Percentiles rank a stretch among this genome's conserved stretches.
phyloP scores from a whole-genome alignment of 1,140 invertebrate species.

The Zaprionus taronus region DNA sequence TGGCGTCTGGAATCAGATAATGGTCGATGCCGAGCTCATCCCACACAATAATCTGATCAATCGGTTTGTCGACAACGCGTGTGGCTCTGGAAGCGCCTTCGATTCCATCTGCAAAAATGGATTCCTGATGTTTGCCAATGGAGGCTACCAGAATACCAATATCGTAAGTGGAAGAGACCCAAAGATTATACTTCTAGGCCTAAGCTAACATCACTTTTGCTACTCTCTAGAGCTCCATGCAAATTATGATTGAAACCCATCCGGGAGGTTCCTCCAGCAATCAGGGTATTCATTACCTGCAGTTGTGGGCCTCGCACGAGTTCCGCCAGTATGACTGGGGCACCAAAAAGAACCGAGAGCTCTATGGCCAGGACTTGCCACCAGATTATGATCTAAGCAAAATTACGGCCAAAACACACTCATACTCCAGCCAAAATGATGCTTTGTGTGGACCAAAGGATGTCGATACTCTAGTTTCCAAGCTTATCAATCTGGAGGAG shows the following conservation, averaged over 20 bases:
- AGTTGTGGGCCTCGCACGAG: constrained; percentile 71
- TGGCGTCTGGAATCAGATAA: constrained; percentile 63
- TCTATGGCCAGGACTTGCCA: constrained; percentile 84
- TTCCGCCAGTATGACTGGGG: constrained; percentile 85
- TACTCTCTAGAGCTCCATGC: constrained; percentile 78
- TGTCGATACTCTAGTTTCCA: constrained; percentile 83
- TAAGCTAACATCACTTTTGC: neutral
- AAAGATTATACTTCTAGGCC: neutral
- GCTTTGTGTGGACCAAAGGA: constrained; percentile 86
- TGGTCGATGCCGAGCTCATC: constrained; percentile 64
- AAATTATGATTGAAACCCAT: constrained; percentile 83
- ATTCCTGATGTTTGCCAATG: constrained; percentile 68
- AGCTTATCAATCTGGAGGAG: constrained; percentile 49
- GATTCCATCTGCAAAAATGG: constrained; percentile 59
- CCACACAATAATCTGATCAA: constrained; percentile 66
- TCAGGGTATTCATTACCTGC: constrained; percentile 85
- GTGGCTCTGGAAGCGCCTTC: constrained; percentile 28
- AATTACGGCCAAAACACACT: constrained; percentile 87
- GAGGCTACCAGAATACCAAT: constrained; percentile 66
- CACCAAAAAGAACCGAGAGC: constrained; percentile 82
- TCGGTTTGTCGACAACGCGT: constrained; percentile 60
- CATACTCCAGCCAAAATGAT: constrained; percentile 87
- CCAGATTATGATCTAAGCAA: constrained; percentile 86
- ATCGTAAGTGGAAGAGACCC: constrained; percentile 37
- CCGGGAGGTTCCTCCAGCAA: constrained; percentile 85